Percentiles rank a stretch among this genome's conserved stretches.
phyloP scores from a whole-genome alignment of 2,888 invertebrate genomes.

The Chalcis sispes region DNA sequence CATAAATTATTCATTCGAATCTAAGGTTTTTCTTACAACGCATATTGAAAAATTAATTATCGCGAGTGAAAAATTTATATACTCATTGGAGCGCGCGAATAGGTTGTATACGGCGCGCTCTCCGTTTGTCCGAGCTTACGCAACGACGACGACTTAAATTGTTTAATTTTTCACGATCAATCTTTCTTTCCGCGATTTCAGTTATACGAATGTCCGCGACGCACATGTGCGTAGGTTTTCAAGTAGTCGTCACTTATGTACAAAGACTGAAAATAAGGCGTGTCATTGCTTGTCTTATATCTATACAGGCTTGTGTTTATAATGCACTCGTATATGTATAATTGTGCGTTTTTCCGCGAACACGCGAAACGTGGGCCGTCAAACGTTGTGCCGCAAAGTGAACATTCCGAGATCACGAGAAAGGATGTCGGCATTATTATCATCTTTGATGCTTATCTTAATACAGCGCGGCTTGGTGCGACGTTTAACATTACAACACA shows the following conservation, averaged over 20 bases:
- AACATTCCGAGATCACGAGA: constrained; percentile 24
- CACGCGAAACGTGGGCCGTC: constrained; percentile 46
- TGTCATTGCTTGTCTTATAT: constrained; percentile 31
- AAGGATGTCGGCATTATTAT: constrained; percentile 53
- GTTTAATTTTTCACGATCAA: background rate
- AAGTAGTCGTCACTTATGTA: constrained; percentile 8
- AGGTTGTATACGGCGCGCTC: too few relatives aligned
- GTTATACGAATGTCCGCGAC: background rate
- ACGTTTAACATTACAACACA: constrained; percentile 12
- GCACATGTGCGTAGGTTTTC: constrained; percentile 4
- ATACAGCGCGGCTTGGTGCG: background rate
- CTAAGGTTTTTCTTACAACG: background rate
- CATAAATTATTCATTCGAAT: constrained; percentile 1
- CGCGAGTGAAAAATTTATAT: background rate
- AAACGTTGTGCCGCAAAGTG: constrained; percentile 20
- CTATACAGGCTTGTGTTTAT: too few relatives aligned
- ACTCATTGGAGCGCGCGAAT: too few relatives aligned
- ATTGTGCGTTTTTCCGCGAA: constrained; percentile 40
- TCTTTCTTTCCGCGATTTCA: background rate
- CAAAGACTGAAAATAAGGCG: constrained; percentile 40
- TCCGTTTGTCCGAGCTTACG: too few relatives aligned
- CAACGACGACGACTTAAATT: background rate
- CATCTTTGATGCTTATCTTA: constrained; percentile 48
- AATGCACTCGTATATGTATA: too few relatives aligned
- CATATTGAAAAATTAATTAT: background rate